A percentile compares a stretch with the other conserved stretches of the same genome.
Conservation (phyloP, 2,888 invertebrate genomes). For the Nemurella pictetii region DNA sequence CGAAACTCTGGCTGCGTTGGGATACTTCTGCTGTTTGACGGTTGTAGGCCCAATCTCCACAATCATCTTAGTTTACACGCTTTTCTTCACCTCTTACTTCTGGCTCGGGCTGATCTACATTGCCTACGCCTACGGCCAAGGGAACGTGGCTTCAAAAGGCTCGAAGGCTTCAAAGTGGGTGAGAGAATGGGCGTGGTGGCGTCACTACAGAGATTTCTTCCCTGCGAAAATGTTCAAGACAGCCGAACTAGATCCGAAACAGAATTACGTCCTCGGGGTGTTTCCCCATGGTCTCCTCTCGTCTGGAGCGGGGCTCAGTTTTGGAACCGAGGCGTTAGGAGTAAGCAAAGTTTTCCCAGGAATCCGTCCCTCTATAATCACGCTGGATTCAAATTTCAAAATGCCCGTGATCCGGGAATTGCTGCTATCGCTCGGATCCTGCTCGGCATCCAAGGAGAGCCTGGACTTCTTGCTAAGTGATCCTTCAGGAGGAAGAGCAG, state of each 20-base stretch:
- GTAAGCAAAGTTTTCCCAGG: constrained; percentile 63
- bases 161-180: constrained; percentile 61
- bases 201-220: constrained; percentile 79
- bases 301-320: constrained; percentile 60
- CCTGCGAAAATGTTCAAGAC: constrained; percentile 83
- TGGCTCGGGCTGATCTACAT: constrained; percentile 61
- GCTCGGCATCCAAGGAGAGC: constrained; percentile 68
- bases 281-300: constrained; percentile 92
- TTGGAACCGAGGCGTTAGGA: constrained; percentile 45
- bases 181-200: constrained; percentile 71
- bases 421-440: constrained; percentile 57
- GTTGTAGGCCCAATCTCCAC: constrained; percentile 59
- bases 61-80: constrained; percentile 59
- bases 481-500: constrained; percentile 60
- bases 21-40: constrained; percentile 70
- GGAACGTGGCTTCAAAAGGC: constrained; percentile 60
- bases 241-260: constrained; percentile 73
- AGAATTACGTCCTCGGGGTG: constrained; percentile 82
- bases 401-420: constrained; percentile 75
- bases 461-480: constrained; percentile 64
- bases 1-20: constrained; percentile 76
- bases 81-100: constrained; percentile 49
- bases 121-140: constrained; percentile 69
- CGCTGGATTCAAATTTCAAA: constrained; percentile 72
- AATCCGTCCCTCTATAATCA: constrained; percentile 62